phyloP scores from a whole-genome alignment of 2,888 invertebrate genomes.

The Chrysolina americana region DNA sequence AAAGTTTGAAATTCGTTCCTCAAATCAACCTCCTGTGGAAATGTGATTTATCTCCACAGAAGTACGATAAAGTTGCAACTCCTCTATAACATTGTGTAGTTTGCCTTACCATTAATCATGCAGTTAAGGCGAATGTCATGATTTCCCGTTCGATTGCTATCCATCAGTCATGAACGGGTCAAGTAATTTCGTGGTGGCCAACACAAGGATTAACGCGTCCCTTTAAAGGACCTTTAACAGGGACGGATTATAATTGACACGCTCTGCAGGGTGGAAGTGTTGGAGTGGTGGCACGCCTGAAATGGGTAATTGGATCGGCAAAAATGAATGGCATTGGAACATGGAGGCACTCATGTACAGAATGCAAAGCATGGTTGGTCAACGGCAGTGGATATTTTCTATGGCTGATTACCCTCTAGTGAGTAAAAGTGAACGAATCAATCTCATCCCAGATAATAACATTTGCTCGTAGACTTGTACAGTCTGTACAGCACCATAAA shows the following conservation, averaged over 20 bases:
- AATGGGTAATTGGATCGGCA: slow-evolving; percentile 16
- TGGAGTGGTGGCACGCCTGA: slow-evolving; percentile 12
- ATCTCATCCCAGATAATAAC: no score
- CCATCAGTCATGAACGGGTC: slow-evolving; percentile 25
- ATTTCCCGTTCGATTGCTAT: slow-evolving; percentile 5
- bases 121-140: slow-evolving; percentile 1
- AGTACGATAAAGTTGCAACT: slow-evolving; percentile 13
- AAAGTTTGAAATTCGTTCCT: neutral
- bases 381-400: neutral
- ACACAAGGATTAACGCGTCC: slow-evolving; percentile 19
- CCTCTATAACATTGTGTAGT: neutral
- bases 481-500: no score
- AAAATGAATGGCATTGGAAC: slow-evolving; percentile 16
- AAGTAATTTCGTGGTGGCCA: slow-evolving; percentile 18
- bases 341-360: neutral
- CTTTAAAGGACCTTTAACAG: slow-evolving; percentile 25
- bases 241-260: slow-evolving; percentile 16
- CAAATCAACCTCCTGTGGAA: neutral
- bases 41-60: slow-evolving; percentile 6
- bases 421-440: no score
- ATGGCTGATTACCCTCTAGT: no score
- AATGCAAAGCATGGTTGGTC: neutral
- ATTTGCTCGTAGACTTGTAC: no score
- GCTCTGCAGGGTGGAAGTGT: slow-evolving; percentile 8
- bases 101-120: slow-evolving; percentile 19